These are phyloP conservation scores for Drosophila novamexicana DNA, from an alignment of 1,140 invertebrate species.

Conservation along the genomic window DNA sequence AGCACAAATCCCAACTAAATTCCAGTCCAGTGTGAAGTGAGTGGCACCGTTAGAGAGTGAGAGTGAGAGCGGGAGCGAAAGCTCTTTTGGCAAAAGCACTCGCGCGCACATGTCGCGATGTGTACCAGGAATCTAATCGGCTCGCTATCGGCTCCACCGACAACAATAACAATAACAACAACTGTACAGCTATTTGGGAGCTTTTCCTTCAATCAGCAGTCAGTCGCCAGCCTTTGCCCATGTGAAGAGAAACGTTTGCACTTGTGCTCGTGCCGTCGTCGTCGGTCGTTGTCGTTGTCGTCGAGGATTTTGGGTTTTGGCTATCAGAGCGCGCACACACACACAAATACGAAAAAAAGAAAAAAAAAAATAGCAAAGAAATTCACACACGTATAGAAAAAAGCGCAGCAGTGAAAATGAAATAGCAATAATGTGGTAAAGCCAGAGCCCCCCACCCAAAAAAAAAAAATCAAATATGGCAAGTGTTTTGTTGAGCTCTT, in stretches of 20 bases:
- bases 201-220: constrained; percentile 58
- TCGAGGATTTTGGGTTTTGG: constrained; percentile 77
- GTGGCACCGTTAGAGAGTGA: background rate
- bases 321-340: constrained; percentile 48
- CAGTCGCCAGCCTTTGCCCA: constrained; percentile 63
- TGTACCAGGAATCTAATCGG: constrained; percentile 69
- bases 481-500: too few relatives aligned
- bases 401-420: constrained; percentile 62
- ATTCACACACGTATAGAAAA: constrained; percentile 49
- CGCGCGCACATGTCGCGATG: constrained; percentile 63
- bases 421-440: constrained; percentile 66
- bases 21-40: constrained; percentile 26
- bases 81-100: constrained; percentile 45
- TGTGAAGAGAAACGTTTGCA: constrained; percentile 70
- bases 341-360: constrained; percentile 34
- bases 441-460: constrained; percentile 18
- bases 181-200: constrained; percentile 71
- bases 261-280: constrained; percentile 56
- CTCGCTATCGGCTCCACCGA: constrained; percentile 28
- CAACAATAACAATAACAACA: constrained; percentile 6
- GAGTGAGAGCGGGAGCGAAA: constrained; percentile 8
- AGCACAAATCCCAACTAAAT: constrained; percentile 28
- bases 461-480: constrained; percentile 37
- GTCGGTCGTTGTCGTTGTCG: constrained; percentile 47
- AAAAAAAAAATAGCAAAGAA: constrained; percentile 27